Base-by-base conservation (phyloP, 2,113 vertebrate species). In the Ictalurus furcatus region DNA sequence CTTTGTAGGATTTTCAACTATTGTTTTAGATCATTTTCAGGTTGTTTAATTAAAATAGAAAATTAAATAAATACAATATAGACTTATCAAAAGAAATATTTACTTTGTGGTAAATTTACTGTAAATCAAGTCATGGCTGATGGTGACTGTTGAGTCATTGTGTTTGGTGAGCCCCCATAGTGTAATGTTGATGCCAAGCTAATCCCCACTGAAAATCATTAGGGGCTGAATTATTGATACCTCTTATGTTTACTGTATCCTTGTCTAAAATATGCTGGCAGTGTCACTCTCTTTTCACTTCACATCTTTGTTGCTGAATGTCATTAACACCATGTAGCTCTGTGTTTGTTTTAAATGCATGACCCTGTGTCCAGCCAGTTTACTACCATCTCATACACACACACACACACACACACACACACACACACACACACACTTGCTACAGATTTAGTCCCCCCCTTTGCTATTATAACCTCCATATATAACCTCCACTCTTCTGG, bases 171-270 rank as follows among this genome's bases (percentile, higher is more conserved):
- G 82, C 89, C 86, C 89, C 89, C 65, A 52, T 81, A 34, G 76
- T 23, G 67, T 90, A 85, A 88, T 61, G 85, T 74, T 40, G 83
- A 80, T 4, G 83, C 88, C 92, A 91, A 88, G 89, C 81, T 88
- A 92, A 93, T 92, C 91, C 92, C 87, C 83, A 87, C 81, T 91
- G 91, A 91, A 92, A 91, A 93, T 92, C 82, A 85, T 90, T 92
- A 93, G 28, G 65, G 71, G 76, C 74, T 93, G 87, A 93, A 93
- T 93, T 92, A 94, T 93, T 92, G 87, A 89, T 90, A 87, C 23
- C 59, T 58, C 56, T 37, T 48, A n/a, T 59, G 54, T 84, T 88
- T 74, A 30, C 61, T 88, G 44, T 30, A 23, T 88, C 21, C 44
- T 81, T 52, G 23, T 88, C 6, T 65, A 28, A 54, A 63, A 81